Evolutionary conservation across 2,888 invertebrate species (phyloP).

Genomic region (Spodoptera exigua): DNA sequence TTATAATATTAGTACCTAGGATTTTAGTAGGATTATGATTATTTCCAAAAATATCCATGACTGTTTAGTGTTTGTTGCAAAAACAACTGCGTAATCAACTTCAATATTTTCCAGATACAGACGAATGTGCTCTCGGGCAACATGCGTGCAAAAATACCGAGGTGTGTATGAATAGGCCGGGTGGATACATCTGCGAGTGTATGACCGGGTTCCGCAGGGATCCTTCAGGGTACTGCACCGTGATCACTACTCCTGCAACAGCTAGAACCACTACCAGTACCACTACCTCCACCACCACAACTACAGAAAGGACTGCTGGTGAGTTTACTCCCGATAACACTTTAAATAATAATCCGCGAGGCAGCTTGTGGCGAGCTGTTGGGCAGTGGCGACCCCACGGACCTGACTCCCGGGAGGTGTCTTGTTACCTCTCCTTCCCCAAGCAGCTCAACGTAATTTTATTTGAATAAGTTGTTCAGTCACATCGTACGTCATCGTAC

Average conservation of each 20-base stretch:
- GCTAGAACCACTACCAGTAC: conserved; percentile 57
- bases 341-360: too few relatives aligned
- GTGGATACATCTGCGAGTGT: conserved; percentile 95
- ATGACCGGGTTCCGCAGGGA: conserved; percentile 93
- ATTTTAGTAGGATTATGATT: too few relatives aligned
- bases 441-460: too few relatives aligned
- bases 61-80: not conserved
- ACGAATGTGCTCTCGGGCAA: conserved; percentile 91
- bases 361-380: too few relatives aligned
- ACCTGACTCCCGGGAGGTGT: too few relatives aligned
- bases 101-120: conserved; percentile 89
- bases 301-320: conserved; percentile 54
- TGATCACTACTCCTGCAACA: conserved; percentile 56
- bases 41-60: not conserved
- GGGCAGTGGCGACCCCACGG: too few relatives aligned
- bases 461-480: too few relatives aligned
- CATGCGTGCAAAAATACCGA: conserved; percentile 68
- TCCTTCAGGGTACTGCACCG: conserved; percentile 76
- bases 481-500: too few relatives aligned
- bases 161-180: conserved; percentile 84
- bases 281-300: conserved; percentile 49
- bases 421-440: too few relatives aligned
- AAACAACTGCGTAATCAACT: not conserved
- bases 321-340: conserved; percentile 4
- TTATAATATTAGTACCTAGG: too few relatives aligned